Base-by-base conservation (phyloP, 2,888 invertebrate genomes). In the Quadroppia sp. region DNA sequence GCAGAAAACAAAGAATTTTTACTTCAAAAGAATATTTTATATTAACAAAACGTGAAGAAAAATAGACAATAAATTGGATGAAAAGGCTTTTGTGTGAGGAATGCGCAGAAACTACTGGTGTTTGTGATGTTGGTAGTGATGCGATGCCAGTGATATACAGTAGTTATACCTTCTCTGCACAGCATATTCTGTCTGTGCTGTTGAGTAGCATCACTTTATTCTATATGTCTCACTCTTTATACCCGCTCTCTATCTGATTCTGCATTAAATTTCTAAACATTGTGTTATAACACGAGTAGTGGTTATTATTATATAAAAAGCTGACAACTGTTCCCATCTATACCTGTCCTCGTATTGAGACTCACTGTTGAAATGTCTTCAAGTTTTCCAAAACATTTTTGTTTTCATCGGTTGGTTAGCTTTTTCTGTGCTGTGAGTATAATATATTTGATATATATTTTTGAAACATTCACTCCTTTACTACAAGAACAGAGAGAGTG, bases 381-480 rank as follows among this genome's bases (percentile, higher is more conserved):
- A 32, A 74, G 74, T 71, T 74, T 53, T 48, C 74, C 74, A 30
- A 74, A 74, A 36, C 74, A 74, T 59, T 71, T 53, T 56, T 74
- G 74, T 71, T 45, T 74, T 40, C 74, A 74, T 61, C 74, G 74
- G 25, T 59, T 74, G 28, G 53, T 74, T 32, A 71, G 36, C 20
- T 74, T 74, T 36, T 36, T 74, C 23, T 70, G 70, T 74, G 74
- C 74, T 36, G 74, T 74, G 70, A 74, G 74, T 74, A 45, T 71
- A 64, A 45, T 72, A 40, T 32, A 20, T 32, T 6, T 72, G 30
- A 53, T 25, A 42, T 7, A 67, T 17, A 42, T 45, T 69, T 36
- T 28, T 45, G 25, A 56, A 56, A 56, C 56, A 56, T 56, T 56
- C 56, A 56, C 56, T 56, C 28, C 28, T 56, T 28, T 56, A 9